These are phyloP conservation scores for Phocoena sinus DNA, from an alignment of 2,113 vertebrate species.

Conservation along the genomic window DNA sequence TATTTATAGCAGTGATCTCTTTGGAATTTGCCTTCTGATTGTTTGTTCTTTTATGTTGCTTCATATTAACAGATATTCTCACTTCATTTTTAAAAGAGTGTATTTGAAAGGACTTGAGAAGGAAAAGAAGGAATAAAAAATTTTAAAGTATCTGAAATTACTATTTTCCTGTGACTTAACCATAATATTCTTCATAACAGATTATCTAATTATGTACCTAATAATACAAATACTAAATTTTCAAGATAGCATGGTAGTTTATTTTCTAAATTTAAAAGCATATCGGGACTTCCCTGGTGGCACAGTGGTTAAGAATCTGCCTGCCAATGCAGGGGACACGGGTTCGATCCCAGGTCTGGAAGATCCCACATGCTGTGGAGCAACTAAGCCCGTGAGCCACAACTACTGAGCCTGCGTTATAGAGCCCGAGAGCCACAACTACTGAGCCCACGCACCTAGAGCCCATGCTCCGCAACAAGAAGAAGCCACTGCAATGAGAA, in stretches of 20 bases:
- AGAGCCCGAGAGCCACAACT: too few relatives aligned
- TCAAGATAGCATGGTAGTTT: not conserved
- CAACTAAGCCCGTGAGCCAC: too few relatives aligned
- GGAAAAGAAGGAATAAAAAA: conserved; percentile 36
- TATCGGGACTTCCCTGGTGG: not conserved
- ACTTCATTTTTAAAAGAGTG: conserved; percentile 54
- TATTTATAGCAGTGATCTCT: conserved; percentile 81
- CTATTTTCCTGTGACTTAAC: conserved; percentile 12
- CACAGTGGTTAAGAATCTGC: too few relatives aligned
- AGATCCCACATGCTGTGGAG: too few relatives aligned
- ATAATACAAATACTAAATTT: not conserved
- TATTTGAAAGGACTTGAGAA: conserved; percentile 33
- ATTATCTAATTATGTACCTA: conserved; percentile 19
- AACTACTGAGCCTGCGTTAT: too few relatives aligned
- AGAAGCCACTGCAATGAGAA: too few relatives aligned
- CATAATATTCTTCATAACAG: not conserved
- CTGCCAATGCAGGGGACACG: too few relatives aligned
- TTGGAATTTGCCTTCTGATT: conserved; percentile 81
- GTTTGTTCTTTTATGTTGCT: conserved; percentile 73
- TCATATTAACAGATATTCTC: conserved; percentile 56
- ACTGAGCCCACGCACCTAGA: too few relatives aligned
- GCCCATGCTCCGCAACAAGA: too few relatives aligned
- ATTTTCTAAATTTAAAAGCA: not conserved
- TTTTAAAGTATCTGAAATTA: conserved; percentile 15
- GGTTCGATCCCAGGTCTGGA: too few relatives aligned